These are phyloP conservation scores for Laterallus jamaicensis DNA, from an alignment of 2,113 vertebrate species.

Conservation along the genomic window DNA sequence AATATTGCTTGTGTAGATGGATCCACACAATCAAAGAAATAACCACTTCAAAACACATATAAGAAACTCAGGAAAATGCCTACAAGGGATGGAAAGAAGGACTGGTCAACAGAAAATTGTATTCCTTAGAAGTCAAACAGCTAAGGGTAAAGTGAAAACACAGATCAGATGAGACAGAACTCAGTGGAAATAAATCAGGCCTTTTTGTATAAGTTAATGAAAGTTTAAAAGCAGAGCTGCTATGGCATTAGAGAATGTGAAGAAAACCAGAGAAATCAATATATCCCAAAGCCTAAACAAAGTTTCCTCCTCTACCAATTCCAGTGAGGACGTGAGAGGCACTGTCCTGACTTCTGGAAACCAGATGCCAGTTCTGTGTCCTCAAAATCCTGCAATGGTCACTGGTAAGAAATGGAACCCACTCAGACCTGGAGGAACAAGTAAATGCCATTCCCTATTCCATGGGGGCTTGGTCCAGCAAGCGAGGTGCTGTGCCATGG, in stretches of 20 bases:
- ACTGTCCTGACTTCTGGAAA: not conserved
- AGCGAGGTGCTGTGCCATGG: rapidly evolving
- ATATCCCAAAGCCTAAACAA: not conserved
- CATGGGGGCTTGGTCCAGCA: not conserved
- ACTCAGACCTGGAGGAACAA: rapidly evolving
- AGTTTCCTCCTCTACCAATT: not conserved
- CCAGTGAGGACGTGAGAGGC: not conserved
- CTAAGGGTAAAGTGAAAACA: not conserved
- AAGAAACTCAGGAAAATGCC: not conserved
- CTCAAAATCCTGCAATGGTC: not conserved
- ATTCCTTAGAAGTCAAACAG: not conserved
- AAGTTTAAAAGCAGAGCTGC: not conserved
- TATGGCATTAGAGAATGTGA: not conserved
- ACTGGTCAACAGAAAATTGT: not conserved
- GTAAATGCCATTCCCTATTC: rapidly evolving
- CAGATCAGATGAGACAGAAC: not conserved
- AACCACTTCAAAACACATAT: not conserved
- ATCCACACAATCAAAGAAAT: not conserved
- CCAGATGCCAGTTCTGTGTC: not conserved
- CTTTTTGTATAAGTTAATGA: not conserved
- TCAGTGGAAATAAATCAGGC: not conserved
- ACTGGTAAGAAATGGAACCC: not conserved
- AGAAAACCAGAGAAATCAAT: not conserved
- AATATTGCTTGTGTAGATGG: not conserved
- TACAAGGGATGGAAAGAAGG: not conserved